Percentiles rank a stretch among this genome's conserved stretches.
Evolutionary conservation across 1,140 invertebrate genomes (phyloP).

Genomic region (Cotesia glomerata): DNA sequence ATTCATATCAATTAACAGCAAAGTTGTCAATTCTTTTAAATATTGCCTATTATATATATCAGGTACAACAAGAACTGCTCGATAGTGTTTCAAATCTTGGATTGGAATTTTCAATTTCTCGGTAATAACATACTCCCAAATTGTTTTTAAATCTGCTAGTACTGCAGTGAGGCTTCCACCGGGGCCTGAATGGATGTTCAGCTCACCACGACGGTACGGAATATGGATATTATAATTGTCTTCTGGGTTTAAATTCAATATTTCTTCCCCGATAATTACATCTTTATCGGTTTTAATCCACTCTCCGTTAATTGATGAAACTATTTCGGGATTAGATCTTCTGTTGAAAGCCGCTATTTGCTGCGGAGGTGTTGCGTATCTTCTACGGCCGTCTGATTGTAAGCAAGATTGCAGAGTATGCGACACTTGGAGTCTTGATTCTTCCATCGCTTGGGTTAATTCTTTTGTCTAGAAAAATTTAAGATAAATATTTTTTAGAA

Average conservation of each 20-base stretch:
- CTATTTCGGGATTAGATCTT: slow-evolving; percentile 72
- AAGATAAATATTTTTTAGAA: slow-evolving; percentile 5
- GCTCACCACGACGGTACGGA: slow-evolving; percentile 83
- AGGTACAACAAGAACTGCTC: slow-evolving; percentile 87
- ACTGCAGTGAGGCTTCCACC: slow-evolving; percentile 86
- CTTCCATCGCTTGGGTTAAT: slow-evolving; percentile 78
- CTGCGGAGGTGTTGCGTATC: slow-evolving; percentile 85
- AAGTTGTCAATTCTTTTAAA: slow-evolving; percentile 82
- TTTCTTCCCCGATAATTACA: slow-evolving; percentile 72
- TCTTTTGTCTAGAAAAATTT: slow-evolving; percentile 66
- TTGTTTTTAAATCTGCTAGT: slow-evolving; percentile 82
- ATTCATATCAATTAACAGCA: slow-evolving; percentile 82
- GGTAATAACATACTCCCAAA: slow-evolving; percentile 84
- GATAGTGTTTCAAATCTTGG: slow-evolving; percentile 81
- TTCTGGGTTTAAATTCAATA: slow-evolving; percentile 76
- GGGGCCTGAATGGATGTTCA: slow-evolving; percentile 83
- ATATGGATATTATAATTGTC: slow-evolving; percentile 86
- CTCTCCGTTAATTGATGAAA: slow-evolving; percentile 63
- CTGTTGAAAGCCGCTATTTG: slow-evolving; percentile 87
- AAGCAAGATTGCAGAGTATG: slow-evolving; percentile 84
- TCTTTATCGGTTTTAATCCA: slow-evolving; percentile 71
- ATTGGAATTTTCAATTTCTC: slow-evolving; percentile 78
- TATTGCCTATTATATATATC: slow-evolving; percentile 90
- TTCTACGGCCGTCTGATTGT: slow-evolving; percentile 78
- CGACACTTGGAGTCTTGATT: slow-evolving; percentile 80